These are phyloP conservation scores for Lamellibrachia columna DNA, from an alignment of 2,888 invertebrate genomes.

Conservation along the genomic window DNA sequence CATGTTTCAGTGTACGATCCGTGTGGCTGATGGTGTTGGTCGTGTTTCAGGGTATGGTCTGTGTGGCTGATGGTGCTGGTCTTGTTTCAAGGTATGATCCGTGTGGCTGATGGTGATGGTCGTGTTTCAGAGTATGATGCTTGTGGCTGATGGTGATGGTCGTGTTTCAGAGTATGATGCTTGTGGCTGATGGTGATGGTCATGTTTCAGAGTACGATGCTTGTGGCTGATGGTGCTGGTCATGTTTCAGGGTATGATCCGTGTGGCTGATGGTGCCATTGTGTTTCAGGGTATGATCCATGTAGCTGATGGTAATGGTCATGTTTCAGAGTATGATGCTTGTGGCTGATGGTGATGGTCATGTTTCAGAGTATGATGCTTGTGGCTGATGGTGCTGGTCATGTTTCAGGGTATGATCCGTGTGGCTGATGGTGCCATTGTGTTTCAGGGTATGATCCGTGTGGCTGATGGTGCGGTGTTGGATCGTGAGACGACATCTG, in stretches of 20 bases:
- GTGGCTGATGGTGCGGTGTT: slow-evolving; percentile 78
- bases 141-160: neutral
- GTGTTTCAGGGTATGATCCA: neutral
- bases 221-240: neutral
- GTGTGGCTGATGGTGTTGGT: neutral
- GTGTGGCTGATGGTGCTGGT: neutral
- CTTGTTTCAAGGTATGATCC: slow-evolving; percentile 6
- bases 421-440: neutral
- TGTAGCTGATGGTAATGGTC: no score
- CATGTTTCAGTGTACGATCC: neutral
- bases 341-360: no score
- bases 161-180: neutral
- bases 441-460: slow-evolving; percentile 75
- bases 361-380: neutral
- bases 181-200: no score
- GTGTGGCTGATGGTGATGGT: no score
- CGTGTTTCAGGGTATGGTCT: neutral
- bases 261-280: slow-evolving; percentile 46
- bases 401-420: neutral
- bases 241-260: neutral
- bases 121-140: neutral
- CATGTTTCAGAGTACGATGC: neutral
- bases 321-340: neutral
- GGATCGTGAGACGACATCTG: slow-evolving; percentile 80
- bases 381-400: neutral